These are phyloP conservation scores for Charanyca ferruginea DNA, from an alignment of 2,888 invertebrate species.

Conservation along the genomic window DNA sequence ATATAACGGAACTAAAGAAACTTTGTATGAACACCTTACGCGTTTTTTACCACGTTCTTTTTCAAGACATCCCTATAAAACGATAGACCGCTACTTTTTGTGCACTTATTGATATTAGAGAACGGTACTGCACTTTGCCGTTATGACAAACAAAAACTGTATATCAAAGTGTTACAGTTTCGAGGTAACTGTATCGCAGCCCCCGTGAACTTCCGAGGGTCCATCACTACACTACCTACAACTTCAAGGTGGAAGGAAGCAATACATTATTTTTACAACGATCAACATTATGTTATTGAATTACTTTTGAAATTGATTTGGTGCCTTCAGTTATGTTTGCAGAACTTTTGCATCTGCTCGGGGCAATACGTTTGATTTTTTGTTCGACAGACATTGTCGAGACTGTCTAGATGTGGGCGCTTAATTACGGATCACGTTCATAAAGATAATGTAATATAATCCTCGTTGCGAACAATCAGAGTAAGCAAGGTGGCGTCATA, in stretches of 20 bases:
- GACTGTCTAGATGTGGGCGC: constrained; percentile 87
- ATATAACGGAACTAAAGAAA: constrained; percentile 86
- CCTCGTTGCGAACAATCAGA: constrained; percentile 86
- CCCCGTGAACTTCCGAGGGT: constrained; percentile 76
- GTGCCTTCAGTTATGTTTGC: constrained; percentile 82
- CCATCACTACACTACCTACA: constrained; percentile 67
- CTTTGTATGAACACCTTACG: constrained; percentile 87
- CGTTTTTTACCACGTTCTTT: constrained; percentile 78
- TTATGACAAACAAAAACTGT: constrained; percentile 81
- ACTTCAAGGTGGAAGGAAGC: constrained; percentile 90
- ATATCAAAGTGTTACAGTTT: constrained; percentile 87
- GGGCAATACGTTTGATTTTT: constrained; percentile 77
- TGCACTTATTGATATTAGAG: constrained; percentile 80
- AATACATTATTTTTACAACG: constrained; percentile 87
- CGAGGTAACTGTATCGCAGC: constrained; percentile 87
- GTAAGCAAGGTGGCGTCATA: constrained; percentile 81
- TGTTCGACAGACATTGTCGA: constrained; percentile 76
- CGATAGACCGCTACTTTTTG: constrained; percentile 84
- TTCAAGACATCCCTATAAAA: constrained; percentile 85
- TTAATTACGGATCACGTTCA: constrained; percentile 87
- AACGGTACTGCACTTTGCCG: constrained; percentile 84
- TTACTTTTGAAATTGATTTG: constrained; percentile 89
- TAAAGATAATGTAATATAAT: constrained; percentile 90
- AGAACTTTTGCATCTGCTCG: constrained; percentile 87
- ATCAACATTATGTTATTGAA: constrained; percentile 90